These are phyloP conservation scores for Holocentrus rufus DNA, from an alignment of 2,797 vertebrate genomes.

Conservation along the genomic window DNA sequence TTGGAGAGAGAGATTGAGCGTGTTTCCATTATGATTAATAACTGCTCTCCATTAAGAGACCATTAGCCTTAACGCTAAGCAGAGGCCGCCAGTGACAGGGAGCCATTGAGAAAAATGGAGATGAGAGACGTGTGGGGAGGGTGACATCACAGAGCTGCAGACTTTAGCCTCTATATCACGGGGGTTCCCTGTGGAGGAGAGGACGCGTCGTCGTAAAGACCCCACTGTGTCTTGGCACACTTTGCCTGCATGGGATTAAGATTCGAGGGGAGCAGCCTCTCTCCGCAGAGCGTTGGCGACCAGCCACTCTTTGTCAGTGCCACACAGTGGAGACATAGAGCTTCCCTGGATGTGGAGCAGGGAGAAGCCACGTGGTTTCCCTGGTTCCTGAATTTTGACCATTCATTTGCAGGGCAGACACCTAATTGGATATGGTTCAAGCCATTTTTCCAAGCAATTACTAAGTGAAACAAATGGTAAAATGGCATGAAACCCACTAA, in stretches of 20 bases:
- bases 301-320: conserved; percentile 33
- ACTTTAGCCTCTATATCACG: conserved; percentile 35
- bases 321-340: neutral
- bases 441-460: conserved; percentile 21
- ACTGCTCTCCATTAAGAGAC: conserved; percentile 71
- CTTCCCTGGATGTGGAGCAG: neutral
- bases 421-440: neutral
- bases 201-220: conserved; percentile 49
- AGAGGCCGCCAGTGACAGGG: conserved; percentile 60
- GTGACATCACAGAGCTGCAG: conserved; percentile 68
- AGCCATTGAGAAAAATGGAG: conserved; percentile 64
- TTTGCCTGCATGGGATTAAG: conserved; percentile 45
- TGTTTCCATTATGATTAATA: conserved; percentile 77
- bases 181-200: conserved; percentile 46
- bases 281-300: conserved; percentile 49
- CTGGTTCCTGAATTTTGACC: neutral
- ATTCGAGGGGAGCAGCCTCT: conserved; percentile 44
- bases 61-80: conserved; percentile 69
- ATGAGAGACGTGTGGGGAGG: conserved; percentile 38
- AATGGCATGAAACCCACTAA: neutral
- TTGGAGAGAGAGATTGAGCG: conserved; percentile 54
- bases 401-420: neutral
- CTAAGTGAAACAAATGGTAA: neutral
- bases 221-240: conserved; percentile 67
- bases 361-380: neutral